phyloP scores from a whole-genome alignment of 2,888 invertebrate species.

The Venusia cambrica region DNA sequence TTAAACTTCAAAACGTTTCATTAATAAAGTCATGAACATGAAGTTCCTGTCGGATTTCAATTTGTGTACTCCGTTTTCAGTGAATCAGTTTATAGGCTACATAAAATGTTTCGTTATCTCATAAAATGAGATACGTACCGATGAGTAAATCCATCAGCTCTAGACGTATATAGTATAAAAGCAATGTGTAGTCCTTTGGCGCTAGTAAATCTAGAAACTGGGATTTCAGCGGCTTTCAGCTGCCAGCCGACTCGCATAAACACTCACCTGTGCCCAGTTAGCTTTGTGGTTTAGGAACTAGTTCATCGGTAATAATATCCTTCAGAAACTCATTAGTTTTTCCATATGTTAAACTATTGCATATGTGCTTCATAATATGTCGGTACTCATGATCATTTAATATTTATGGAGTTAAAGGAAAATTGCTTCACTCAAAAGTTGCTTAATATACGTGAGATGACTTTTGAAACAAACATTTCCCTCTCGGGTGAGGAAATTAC shows the following conservation, averaged over 20 bases:
- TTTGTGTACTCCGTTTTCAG: conserved; percentile 29
- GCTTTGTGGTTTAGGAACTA: conserved; percentile 28
- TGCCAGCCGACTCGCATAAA: conserved; percentile 17
- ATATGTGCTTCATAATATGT: too few relatives aligned
- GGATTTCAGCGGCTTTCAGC: conserved; percentile 30
- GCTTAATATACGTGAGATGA: conserved; percentile 55
- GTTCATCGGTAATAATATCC: conserved; percentile 19
- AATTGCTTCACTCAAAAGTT: conserved; percentile 41
- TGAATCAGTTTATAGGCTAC: conserved; percentile 24
- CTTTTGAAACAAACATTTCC: conserved; percentile 65
- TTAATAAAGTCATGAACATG: too few relatives aligned
- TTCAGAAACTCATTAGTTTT: conserved; percentile 9
- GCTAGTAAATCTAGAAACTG: conserved; percentile 24
- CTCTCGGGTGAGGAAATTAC: conserved; percentile 64
- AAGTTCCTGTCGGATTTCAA: conserved; percentile 34
- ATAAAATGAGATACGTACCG: too few relatives aligned
- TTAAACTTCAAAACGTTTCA: too few relatives aligned
- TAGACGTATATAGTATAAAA: conserved; percentile 17
- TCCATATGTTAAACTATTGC: neutral
- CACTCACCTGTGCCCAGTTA: conserved; percentile 35
- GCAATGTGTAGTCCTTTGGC: conserved; percentile 18
- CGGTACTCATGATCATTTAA: too few relatives aligned
- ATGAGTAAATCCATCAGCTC: conserved; percentile 20
- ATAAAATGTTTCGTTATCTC: conserved; percentile 6
- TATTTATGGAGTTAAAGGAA: conserved; percentile 28